A percentile compares a stretch with the other conserved stretches of the same genome.
Conservation (phyloP, 2,888 invertebrate genomes). For the Stictocephala bisonia region DNA sequence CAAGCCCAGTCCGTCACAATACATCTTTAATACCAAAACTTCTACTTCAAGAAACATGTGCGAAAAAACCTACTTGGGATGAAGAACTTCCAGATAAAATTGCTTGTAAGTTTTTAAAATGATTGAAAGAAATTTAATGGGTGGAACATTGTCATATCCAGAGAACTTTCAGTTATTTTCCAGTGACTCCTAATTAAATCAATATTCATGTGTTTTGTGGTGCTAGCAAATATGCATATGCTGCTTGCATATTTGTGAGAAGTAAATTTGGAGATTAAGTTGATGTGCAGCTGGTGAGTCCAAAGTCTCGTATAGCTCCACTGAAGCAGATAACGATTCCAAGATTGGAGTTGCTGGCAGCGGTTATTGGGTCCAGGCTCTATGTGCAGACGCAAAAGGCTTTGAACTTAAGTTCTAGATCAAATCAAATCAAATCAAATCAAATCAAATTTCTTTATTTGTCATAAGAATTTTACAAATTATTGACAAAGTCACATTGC, state of each 20-base stretch:
- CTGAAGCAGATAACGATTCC: conserved; percentile 58
- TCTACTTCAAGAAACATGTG: conserved; percentile 53
- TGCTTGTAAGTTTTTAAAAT: too few relatives aligned
- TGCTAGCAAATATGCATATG: conserved; percentile 59
- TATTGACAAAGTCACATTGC: too few relatives aligned
- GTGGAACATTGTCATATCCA: too few relatives aligned
- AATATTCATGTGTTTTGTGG: conserved; percentile 59
- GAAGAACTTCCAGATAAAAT: conserved; percentile 2
- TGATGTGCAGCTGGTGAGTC: conserved; percentile 55
- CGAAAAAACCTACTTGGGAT: conserved; percentile 9
- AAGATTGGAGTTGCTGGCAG: conserved; percentile 60
- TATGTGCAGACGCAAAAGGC: conserved; percentile 43
- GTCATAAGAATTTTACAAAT: too few relatives aligned
- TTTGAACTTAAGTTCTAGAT: conserved; percentile 45
- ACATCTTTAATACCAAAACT: conserved; percentile 53
- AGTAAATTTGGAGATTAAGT: too few relatives aligned
- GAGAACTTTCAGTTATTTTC: too few relatives aligned
- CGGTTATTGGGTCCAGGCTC: conserved; percentile 58
- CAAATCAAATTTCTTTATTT: too few relatives aligned
- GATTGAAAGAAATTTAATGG: too few relatives aligned
- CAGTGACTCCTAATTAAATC: conserved; percentile 44
- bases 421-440: too few relatives aligned
- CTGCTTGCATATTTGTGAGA: too few relatives aligned
- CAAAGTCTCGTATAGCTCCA: conserved; percentile 60
- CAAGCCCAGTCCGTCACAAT: conserved; percentile 50